Percentiles rank a stretch among this genome's conserved stretches.
phyloP scores from a whole-genome alignment of 2,113 vertebrate species.

The Symphodus melops region DNA sequence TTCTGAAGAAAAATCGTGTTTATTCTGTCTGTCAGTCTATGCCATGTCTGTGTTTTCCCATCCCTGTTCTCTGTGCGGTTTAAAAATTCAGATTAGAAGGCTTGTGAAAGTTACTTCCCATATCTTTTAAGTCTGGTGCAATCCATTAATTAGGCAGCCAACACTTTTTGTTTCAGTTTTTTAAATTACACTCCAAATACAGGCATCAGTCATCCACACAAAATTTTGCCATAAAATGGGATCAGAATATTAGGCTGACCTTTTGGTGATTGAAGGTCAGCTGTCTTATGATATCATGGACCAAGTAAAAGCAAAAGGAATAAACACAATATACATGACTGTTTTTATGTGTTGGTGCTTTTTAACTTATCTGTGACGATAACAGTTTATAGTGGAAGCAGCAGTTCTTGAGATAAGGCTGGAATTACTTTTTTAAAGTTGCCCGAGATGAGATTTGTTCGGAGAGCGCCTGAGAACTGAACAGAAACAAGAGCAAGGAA shows the following conservation, averaged over 20 bases:
- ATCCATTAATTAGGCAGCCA: not conserved
- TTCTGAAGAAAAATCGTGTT: not conserved
- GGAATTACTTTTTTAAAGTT: not conserved
- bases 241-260: not conserved
- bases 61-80: constrained; percentile 13
- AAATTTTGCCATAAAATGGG: not conserved
- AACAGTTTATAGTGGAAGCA: not conserved
- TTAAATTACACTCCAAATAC: constrained; percentile 12
- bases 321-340: not conserved
- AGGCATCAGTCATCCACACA: not conserved
- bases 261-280: not conserved
- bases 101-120: not conserved
- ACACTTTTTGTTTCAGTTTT: not conserved
- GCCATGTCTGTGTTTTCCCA: constrained; percentile 21
- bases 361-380: not conserved
- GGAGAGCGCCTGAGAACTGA: not conserved
- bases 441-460: too few species aligned
- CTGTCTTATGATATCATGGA: not conserved
- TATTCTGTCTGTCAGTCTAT: constrained; percentile 42
- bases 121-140: constrained; percentile 11
- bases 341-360: not conserved
- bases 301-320: not conserved
- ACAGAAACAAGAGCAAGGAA: not conserved
- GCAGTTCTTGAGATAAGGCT: not conserved
- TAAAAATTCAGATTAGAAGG: constrained; percentile 34